Evolutionary conservation across 2,113 vertebrate species (phyloP), one percentile per base, ranked within the genome.

Genomic region (Xiphorhynchus elegans): DNA sequence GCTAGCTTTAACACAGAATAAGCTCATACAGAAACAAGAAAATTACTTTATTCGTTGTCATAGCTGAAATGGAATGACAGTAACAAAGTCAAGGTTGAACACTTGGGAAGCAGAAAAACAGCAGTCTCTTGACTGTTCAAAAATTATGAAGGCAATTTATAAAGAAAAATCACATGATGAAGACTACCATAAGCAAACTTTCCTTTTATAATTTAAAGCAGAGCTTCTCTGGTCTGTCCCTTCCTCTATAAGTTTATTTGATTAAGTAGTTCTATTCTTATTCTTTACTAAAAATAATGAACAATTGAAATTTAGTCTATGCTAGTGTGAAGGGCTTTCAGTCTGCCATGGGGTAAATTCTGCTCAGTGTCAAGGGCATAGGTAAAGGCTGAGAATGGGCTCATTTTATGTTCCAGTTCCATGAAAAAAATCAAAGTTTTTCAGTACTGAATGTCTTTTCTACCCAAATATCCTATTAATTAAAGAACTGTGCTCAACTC

Each of bases 381-480:
- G 78, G 47, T 69, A 69, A 89, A 84, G 53, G 53, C 35, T 90
- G 37, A 78, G 59, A 80, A 55, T 35, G 18, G 39, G 17, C 9
- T 87, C 17, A n/a, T 69, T 91, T 93, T 68, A 75, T n/a, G 26
- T 91, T 95, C 66, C 40, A 77, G 13, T 73, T 89, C 67, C 89
- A 64, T 42, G 46, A 67, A 80, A 84, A 94, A 94, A 93, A 85
- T 76, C 72, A 78, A 89, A 86, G 84, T 82, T 80, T 3, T 91
- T 90, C 64, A 84, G 72, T 37, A 81, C 37, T 6, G 20, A 94
- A 69, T 67, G 56, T 79, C 25, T 84, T 64, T 77, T 76, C 69
- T 90, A 84, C 33, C 33, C 42, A 88, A 86, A 84, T 88, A 91
- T 90, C 52, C 33, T 47, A 60, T 70, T 93, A 95, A 93, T 97